Evolutionary conservation across 2,888 invertebrate species (phyloP), one percentile per base, ranked within the genome.

Genomic region (Polydrusus tereticollis): DNA sequence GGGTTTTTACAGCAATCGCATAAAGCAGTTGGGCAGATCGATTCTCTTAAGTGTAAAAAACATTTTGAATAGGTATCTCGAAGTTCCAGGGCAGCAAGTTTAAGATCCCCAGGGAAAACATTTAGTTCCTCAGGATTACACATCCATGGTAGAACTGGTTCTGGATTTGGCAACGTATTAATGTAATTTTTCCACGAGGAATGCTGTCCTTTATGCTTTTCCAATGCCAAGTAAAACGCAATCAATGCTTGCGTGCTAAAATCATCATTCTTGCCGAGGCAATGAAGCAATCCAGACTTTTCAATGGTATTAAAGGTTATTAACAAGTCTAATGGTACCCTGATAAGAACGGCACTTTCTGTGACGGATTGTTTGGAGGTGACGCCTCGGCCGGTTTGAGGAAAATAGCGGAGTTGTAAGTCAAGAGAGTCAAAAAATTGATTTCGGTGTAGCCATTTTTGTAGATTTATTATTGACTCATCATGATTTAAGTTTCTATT

Each of bases 311-410:
- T 66, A 36, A 74, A 81, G 0, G 79, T 90, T 57, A 92, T 88
- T 60, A 92, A 87, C 70, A 89, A 83, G 77, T 88, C 85, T 23
- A 89, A 81, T 1, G 92, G 92, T 69, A 92, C 81, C 76, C 87
- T 88, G 70, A 92, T 88, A 10, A 92, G 83, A 76, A 88, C 86
- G 78, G 92, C 90, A 59, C 90, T 90, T 21, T 86, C 80, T 7
- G 80, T 78, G 36, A 93, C 86, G 45, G 83, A 84, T 77, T 84
- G 86, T 78, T 88, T 89, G 0, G 93, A 90, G 79, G 90, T 87
- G 21, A 96, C 86, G 20, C 96, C 96, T 67, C 95, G 88, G 7
- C 94, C 95, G 4, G 94, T 94, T 8, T 86, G 81, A 23, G 86
- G 76, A 83, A 93, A 95, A 68, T 87, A 79, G 6, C 88, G 87